Conservation (phyloP, 2,113 vertebrate genomes). For the Spea multiplicata region DNA sequence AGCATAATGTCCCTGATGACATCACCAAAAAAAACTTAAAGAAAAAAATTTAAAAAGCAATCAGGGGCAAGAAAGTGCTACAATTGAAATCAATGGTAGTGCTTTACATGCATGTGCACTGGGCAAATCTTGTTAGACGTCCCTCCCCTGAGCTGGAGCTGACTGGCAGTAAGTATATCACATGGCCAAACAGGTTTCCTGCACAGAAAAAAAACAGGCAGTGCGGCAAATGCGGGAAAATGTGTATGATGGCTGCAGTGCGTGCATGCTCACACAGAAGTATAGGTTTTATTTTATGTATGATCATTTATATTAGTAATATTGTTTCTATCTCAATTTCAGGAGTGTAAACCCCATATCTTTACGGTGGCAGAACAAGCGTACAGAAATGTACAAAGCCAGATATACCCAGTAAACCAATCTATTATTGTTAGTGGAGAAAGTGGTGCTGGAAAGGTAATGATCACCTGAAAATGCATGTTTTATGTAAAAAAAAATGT, state of each 20-base stretch:
- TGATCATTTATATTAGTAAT: not conserved
- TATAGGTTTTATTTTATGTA: not conserved
- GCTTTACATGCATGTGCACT: too few species aligned
- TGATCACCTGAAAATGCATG: not conserved
- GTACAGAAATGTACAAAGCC: constrained; percentile 86
- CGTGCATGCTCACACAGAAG: not conserved
- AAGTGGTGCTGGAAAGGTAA: constrained; percentile 96
- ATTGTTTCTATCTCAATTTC: constrained; percentile 34
- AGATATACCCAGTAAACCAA: constrained; percentile 82
- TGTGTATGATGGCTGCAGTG: not conserved
- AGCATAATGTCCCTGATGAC: too few species aligned
- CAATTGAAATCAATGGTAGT: too few species aligned
- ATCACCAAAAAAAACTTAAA: too few species aligned
- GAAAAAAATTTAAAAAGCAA: too few species aligned
- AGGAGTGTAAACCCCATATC: constrained; percentile 92
- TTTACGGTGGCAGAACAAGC: constrained; percentile 90
- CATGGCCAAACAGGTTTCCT: too few species aligned
- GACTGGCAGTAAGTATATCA: too few species aligned
- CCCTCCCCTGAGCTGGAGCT: too few species aligned
- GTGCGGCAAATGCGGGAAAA: too few species aligned
- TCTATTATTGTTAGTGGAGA: constrained; percentile 95
- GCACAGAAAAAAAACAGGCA: too few species aligned
- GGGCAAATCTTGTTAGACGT: too few species aligned
- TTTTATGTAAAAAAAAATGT: not conserved
- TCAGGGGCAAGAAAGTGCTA: too few species aligned